phyloP scores from a whole-genome alignment of 2,888 invertebrate species.

The Cordilura impudica region DNA sequence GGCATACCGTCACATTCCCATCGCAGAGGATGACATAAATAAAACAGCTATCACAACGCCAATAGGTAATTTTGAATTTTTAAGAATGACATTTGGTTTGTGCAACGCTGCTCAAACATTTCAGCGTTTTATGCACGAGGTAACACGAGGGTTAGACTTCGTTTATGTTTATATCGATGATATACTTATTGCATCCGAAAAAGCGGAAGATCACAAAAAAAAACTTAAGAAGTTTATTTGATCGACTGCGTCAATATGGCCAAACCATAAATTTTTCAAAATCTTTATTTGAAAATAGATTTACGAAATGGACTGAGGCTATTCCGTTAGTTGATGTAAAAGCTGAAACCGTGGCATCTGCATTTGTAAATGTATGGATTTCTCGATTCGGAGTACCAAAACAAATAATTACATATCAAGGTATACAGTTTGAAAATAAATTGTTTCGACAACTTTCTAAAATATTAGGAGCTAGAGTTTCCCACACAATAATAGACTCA shows the following conservation, averaged over 20 bases:
- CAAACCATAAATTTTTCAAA: neutral
- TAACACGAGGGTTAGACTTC: neutral
- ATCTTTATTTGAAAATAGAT: conserved; percentile 9
- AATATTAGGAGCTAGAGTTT: neutral
- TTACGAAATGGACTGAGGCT: neutral
- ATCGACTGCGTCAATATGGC: neutral
- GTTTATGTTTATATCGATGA: neutral
- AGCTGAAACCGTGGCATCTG: conserved; percentile 16
- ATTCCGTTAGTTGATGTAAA: conserved; percentile 15
- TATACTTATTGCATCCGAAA: neutral
- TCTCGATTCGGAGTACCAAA: conserved; percentile 11
- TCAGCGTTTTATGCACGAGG: conserved; percentile 11
- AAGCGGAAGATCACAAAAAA: neutral
- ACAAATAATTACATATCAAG: neutral
- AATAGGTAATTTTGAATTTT: neutral
- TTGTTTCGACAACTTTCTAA: conserved; percentile 19
- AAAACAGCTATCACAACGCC: neutral
- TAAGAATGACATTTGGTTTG: conserved; percentile 3
- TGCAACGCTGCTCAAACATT: conserved; percentile 1
- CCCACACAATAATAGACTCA: conserved; percentile 30
- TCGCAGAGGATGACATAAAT: too few relatives aligned
- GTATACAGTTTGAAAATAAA: too few relatives aligned
- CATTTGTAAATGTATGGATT: conserved; percentile 17
- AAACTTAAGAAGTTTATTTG: conserved; percentile 6
- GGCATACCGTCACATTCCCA: too few relatives aligned